A percentile compares a stretch with the other conserved stretches of the same genome.
Conservation (phyloP, 2,797 vertebrate genomes). For the Tachyglossus aculeatus region DNA sequence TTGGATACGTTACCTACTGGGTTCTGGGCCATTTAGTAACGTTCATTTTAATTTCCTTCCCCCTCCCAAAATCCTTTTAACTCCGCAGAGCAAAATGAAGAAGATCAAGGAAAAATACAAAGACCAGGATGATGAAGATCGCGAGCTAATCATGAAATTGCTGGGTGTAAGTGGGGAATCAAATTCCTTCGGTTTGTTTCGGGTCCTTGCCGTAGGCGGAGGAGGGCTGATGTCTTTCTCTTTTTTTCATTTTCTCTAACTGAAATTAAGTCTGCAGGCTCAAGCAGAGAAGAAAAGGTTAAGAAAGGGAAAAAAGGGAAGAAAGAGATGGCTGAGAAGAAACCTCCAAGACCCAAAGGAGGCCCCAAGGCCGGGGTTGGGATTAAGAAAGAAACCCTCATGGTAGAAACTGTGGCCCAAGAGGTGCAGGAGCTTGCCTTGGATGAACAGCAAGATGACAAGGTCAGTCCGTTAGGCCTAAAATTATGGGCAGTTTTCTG, state of each 20-base stretch:
- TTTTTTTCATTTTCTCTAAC: neutral
- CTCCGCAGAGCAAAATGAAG: slow-evolving; percentile 91
- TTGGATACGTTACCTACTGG: no score
- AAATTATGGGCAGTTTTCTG: no score
- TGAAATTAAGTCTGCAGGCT: slow-evolving; percentile 85
- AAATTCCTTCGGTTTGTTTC: neutral
- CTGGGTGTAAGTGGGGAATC: slow-evolving; percentile 82
- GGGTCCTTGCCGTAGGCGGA: neutral
- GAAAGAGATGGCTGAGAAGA: slow-evolving; percentile 82
- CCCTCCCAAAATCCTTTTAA: slow-evolving; percentile 10
- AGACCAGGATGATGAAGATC: slow-evolving; percentile 98
- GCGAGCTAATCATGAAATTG: slow-evolving; percentile 96
- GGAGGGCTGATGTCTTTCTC: neutral
- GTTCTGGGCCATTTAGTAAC: no score
- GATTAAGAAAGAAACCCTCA: slow-evolving; percentile 54
- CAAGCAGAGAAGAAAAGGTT: slow-evolving; percentile 86
- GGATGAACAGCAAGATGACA: slow-evolving; percentile 85
- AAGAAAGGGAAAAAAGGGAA: slow-evolving; percentile 92
- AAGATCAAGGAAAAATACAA: slow-evolving; percentile 99
- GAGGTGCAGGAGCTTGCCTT: slow-evolving; percentile 60
- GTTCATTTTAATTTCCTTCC: neutral
- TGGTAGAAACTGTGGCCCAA: slow-evolving; percentile 61
- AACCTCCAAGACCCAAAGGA: slow-evolving; percentile 71
- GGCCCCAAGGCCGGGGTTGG: slow-evolving; percentile 20
- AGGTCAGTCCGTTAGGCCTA: slow-evolving; percentile 70